Evolutionary conservation across 23 tunicate species (phyloP).

Genomic region (Styela clava): DNA sequence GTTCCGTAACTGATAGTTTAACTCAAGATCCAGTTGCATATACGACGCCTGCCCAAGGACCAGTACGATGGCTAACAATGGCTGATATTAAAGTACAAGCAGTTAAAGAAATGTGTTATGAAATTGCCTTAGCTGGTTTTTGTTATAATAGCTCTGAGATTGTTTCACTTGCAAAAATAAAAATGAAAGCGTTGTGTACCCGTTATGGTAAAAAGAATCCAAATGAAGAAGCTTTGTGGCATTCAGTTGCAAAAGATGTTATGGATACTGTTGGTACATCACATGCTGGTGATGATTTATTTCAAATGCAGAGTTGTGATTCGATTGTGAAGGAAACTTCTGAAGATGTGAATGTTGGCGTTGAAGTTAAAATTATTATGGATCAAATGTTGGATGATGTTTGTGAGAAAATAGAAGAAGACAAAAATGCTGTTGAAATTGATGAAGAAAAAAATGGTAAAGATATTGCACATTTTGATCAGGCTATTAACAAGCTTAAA

Average conservation of each 20-base stretch:
- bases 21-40: background rate
- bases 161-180: constrained; percentile 42
- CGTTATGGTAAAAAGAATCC: constrained; percentile 73
- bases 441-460: background rate
- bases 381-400: constrained; percentile 6
- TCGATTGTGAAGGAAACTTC: background rate
- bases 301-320: background rate
- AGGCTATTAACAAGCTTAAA: background rate
- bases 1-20: background rate
- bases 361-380: background rate
- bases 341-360: background rate
- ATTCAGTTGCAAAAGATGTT: constrained; percentile 70
- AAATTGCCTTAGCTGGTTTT: constrained; percentile 75
- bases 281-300: constrained; percentile 1
- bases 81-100: constrained; percentile 85
- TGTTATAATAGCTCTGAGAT: constrained; percentile 36
- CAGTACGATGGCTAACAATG: constrained; percentile 57
- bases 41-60: constrained; percentile 10
- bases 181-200: constrained; percentile 42
- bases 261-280: constrained; percentile 78
- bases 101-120: constrained; percentile 81
- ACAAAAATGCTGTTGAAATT: background rate
- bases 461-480: background rate
- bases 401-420: background rate
- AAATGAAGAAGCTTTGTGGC: constrained; percentile 49